Conservation (phyloP, 2,113 vertebrate genomes). For the Gobiocypris rarus region DNA sequence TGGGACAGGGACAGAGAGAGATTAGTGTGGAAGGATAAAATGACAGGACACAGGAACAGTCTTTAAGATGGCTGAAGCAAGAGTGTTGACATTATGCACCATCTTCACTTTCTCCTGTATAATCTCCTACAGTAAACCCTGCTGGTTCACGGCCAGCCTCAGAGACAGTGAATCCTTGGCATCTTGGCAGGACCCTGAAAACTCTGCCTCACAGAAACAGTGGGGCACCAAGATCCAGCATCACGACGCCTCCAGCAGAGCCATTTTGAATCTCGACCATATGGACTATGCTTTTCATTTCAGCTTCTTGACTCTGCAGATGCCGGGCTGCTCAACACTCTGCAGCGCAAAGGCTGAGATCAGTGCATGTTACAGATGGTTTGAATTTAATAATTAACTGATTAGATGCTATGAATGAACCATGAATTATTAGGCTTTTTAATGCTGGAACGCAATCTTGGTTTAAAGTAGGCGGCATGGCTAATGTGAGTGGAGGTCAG, state of each 20-base stretch:
- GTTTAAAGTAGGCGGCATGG: neutral
- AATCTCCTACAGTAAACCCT: conserved; percentile 18
- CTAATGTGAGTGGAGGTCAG: neutral
- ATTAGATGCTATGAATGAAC: conserved; percentile 42
- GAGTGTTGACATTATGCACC: neutral
- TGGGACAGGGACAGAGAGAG: neutral
- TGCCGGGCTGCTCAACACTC: neutral
- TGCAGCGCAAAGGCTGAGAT: conserved; percentile 15
- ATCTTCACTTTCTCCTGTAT: conserved; percentile 1
- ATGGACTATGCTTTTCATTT: conserved; percentile 24
- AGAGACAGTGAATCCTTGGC: conserved; percentile 29
- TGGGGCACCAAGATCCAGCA: neutral
- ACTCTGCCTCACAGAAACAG: conserved; percentile 11
- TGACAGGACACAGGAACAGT: neutral
- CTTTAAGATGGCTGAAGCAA: conserved; percentile 1
- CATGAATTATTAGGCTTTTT: conserved; percentile 48
- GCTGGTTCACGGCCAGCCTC: neutral
- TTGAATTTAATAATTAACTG: conserved; percentile 51
- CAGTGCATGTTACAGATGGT: conserved; percentile 44
- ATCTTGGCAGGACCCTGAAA: conserved; percentile 8
- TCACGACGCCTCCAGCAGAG: neutral
- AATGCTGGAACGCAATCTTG: conserved; percentile 9
- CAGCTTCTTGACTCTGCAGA: conserved; percentile 14
- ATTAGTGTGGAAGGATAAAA: neutral
- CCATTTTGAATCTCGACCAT: conserved; percentile 30